Evolutionary conservation across 2,113 vertebrate genomes (phyloP).

Genomic region (Rhadina sibilatrix): DNA sequence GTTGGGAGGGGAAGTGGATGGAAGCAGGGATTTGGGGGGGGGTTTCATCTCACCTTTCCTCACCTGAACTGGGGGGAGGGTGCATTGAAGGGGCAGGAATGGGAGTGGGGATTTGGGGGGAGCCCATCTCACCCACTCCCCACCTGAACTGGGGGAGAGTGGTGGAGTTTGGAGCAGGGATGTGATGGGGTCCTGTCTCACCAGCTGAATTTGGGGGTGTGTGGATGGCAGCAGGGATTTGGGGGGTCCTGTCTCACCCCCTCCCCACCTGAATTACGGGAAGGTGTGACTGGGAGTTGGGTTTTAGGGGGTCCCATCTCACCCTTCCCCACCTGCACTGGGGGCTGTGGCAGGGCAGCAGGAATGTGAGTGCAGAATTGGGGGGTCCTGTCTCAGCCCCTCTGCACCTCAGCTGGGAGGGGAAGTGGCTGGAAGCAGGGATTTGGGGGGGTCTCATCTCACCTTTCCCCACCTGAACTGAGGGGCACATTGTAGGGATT

Average conservation of each 20-base stretch:
- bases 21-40: too few species aligned
- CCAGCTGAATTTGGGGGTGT: neutral
- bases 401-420: neutral
- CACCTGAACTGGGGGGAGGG: too few species aligned
- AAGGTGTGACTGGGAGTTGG: neutral
- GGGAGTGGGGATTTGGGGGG: neutral
- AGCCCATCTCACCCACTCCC: neutral
- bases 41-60: too few species aligned
- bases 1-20: too few species aligned
- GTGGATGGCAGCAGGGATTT: neutral
- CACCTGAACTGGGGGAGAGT: neutral
- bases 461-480: neutral
- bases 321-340: neutral
- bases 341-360: neutral
- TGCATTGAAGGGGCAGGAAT: neutral
- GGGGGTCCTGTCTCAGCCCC: neutral
- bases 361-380: conserved; percentile 52
- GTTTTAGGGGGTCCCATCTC: neutral
- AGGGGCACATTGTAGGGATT: neutral
- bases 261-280: neutral
- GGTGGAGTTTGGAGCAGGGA: neutral
- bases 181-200: neutral
- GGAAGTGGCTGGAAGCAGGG: neutral
- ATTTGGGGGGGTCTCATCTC: neutral
- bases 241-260: neutral